Percentiles rank a stretch among this genome's conserved stretches.
Evolutionary conservation across 2,888 invertebrate genomes (phyloP).

Genomic region (Suillia variegata): DNA sequence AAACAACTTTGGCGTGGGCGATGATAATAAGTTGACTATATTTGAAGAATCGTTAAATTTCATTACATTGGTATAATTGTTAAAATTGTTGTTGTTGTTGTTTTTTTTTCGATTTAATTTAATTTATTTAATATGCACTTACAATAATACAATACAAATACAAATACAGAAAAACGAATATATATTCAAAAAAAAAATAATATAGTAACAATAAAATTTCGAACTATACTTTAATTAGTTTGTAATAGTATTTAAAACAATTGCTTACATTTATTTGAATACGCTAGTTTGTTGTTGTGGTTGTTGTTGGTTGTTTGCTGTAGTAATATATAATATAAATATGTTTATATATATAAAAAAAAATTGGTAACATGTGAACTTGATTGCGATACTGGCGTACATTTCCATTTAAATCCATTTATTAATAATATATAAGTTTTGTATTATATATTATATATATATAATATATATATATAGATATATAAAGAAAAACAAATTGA

Average conservation of each 20-base stretch:
- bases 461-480: no score
- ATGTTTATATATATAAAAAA: no score
- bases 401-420: neutral
- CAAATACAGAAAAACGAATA: conserved; percentile 8
- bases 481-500: no score
- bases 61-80: conserved; percentile 1
- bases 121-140: no score
- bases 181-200: neutral
- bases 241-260: no score
- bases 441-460: no score
- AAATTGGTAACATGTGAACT: neutral
- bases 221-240: neutral
- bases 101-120: no score
- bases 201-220: neutral
- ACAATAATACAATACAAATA: conserved; percentile 1
- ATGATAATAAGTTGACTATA: conserved; percentile 7
- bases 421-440: no score
- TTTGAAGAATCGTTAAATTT: conserved; percentile 5
- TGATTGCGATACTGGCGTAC: neutral
- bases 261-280: conserved; percentile 7
- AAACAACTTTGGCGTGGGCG: conserved; percentile 9
- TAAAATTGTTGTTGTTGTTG: conserved; percentile 1
- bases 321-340: no score
- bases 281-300: neutral
- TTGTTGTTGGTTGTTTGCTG: no score